A percentile compares a stretch with the other conserved stretches of the same genome.
phyloP scores from a whole-genome alignment of 2,113 vertebrate species.

The Prionailurus bengalensis region DNA sequence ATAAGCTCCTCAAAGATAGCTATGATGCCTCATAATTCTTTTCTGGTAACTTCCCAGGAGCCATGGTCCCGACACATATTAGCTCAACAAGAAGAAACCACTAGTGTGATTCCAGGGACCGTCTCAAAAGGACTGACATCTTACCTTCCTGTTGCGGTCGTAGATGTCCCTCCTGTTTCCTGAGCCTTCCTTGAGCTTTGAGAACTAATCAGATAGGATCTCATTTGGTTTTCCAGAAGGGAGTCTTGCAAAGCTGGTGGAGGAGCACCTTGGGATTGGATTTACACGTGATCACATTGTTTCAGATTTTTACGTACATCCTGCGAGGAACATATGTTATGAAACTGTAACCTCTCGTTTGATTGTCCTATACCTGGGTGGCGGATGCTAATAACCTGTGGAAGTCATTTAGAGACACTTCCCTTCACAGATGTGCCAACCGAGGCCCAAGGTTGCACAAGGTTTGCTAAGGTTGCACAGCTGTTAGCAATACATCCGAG shows the following conservation, averaged over 20 bases:
- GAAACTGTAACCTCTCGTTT: background rate
- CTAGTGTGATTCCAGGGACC: background rate
- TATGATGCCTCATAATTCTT: background rate
- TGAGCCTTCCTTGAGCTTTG: conserved; percentile 23
- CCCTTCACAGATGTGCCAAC: background rate
- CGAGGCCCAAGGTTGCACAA: background rate
- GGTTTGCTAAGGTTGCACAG: background rate
- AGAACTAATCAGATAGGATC: background rate
- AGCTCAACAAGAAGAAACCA: background rate
- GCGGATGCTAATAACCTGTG: background rate
- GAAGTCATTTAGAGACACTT: background rate
- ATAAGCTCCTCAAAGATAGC: background rate
- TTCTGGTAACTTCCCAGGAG: background rate
- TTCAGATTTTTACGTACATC: background rate
- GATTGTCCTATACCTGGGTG: background rate
- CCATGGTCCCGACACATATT: background rate
- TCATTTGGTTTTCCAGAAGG: background rate
- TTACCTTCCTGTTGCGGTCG: background rate
- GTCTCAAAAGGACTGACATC: background rate
- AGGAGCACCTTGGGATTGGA: background rate
- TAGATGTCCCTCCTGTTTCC: background rate
- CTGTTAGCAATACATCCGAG: background rate
- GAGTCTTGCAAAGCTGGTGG: background rate
- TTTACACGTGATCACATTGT: background rate
- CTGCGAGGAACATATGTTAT: background rate